Conservation (phyloP, 2,113 vertebrate genomes). For the Galemys pyrenaicus region DNA sequence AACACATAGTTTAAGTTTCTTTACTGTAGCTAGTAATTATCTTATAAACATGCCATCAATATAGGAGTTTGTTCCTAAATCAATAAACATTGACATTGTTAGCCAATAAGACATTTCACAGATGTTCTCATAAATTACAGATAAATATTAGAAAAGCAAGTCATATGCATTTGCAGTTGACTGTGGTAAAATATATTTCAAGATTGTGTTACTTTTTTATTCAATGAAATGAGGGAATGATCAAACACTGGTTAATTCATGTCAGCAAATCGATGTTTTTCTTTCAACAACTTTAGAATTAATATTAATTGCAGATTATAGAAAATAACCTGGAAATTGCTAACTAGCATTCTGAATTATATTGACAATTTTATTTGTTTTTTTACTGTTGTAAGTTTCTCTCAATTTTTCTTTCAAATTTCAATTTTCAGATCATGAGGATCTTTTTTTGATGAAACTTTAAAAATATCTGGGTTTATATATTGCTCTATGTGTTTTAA, state of each 20-base stretch:
- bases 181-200: background rate
- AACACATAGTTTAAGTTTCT: background rate
- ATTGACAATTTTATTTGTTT: background rate
- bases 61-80: background rate
- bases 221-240: background rate
- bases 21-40: background rate
- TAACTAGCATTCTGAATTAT: background rate
- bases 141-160: background rate
- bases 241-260: background rate
- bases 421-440: background rate
- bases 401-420: background rate
- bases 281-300: background rate
- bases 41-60: background rate
- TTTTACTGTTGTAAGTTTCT: background rate
- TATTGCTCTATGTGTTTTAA: background rate
- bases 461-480: background rate
- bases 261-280: background rate
- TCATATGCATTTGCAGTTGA: background rate
- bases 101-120: background rate
- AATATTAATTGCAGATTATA: background rate
- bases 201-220: background rate
- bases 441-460: background rate
- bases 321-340: background rate
- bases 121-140: background rate
- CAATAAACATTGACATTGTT: background rate